Evolutionary conservation across 2,113 vertebrate genomes (phyloP).

Genomic region (Monopterus albus): DNA sequence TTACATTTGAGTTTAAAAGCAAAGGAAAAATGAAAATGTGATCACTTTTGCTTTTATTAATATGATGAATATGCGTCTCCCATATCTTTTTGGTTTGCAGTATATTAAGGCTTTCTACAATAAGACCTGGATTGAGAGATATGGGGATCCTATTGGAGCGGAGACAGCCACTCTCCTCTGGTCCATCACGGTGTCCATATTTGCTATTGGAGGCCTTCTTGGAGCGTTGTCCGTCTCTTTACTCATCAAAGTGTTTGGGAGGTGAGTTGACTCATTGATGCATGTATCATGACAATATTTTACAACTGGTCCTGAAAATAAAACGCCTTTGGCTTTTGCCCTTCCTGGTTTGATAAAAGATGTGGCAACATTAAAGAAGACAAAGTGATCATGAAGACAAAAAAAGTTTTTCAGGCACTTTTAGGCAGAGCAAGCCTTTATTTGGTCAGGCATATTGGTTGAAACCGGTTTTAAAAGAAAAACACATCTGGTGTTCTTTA

Average conservation of each 20-base stretch:
- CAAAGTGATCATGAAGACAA: too few relatives aligned
- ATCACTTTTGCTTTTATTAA: not conserved
- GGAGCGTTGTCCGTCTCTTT: conserved; percentile 86
- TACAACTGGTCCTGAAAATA: not conserved
- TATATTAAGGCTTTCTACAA: conserved; percentile 93
- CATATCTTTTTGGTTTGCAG: conserved; percentile 73
- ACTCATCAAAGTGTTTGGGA: conserved; percentile 87
- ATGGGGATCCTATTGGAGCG: conserved; percentile 71
- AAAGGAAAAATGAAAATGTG: not conserved
- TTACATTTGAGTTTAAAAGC: not conserved
- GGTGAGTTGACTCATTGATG: conserved; percentile 80
- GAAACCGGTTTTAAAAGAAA: too few relatives aligned
- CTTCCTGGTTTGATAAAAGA: too few relatives aligned
- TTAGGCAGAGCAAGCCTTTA: too few relatives aligned
- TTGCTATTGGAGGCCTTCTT: conserved; percentile 91
- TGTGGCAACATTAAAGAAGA: too few relatives aligned
- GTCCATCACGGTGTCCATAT: conserved; percentile 95
- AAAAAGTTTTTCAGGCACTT: too few relatives aligned
- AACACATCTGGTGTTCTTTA: too few relatives aligned
- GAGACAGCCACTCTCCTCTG: conserved; percentile 87
- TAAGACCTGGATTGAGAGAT: conserved; percentile 86
- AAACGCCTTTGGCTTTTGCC: too few relatives aligned
- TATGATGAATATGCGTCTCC: not conserved
- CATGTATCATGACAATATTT: not conserved
- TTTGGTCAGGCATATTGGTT: too few relatives aligned